phyloP scores from a whole-genome alignment of 2,888 invertebrate species.

The Drosophila quinaria region DNA sequence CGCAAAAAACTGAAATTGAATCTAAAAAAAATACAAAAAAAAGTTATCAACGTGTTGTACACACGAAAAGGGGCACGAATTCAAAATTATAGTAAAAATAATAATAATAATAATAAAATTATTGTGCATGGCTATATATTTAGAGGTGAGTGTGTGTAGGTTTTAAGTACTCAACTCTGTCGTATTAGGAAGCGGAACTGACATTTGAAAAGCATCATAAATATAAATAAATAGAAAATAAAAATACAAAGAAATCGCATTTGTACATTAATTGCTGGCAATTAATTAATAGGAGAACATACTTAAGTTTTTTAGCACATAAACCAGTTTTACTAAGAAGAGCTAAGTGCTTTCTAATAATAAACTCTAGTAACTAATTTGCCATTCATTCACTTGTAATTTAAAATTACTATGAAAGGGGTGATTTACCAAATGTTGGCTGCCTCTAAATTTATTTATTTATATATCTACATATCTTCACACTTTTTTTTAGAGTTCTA shows the following conservation, averaged over 20 bases:
- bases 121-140: constrained; percentile 33
- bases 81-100: constrained; percentile 52
- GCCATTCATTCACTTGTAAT: not conserved
- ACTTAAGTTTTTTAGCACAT: not conserved
- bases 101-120: constrained; percentile 56
- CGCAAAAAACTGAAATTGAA: constrained; percentile 33
- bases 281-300: constrained; percentile 40
- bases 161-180: constrained; percentile 47
- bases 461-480: not conserved
- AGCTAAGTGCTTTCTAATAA: constrained; percentile 2
- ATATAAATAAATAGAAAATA: constrained; percentile 23
- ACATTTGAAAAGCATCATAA: constrained; percentile 56
- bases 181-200: constrained; percentile 77
- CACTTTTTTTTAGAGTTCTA: not conserved
- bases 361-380: not conserved
- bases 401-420: too few relatives aligned
- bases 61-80: constrained; percentile 29
- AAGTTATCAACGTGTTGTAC: constrained; percentile 7
- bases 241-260: constrained; percentile 8
- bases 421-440: not conserved
- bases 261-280: constrained; percentile 21
- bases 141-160: constrained; percentile 35
- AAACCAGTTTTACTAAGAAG: not conserved
- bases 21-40: constrained; percentile 24
- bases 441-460: too few relatives aligned